Conservation (phyloP, 2,797 vertebrate genomes). For the Crocodylus rhombifer region DNA sequence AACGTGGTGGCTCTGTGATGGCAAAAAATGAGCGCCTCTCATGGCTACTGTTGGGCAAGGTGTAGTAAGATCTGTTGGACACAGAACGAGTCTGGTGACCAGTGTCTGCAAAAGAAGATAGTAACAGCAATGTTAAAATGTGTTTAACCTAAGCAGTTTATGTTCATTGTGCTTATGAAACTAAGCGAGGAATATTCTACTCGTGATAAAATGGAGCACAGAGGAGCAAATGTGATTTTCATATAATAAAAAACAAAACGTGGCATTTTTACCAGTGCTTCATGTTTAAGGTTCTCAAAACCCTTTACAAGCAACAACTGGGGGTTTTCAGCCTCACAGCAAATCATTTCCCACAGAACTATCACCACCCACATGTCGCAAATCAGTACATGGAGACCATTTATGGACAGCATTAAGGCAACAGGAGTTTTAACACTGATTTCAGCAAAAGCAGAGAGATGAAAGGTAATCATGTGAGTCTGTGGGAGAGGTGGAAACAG, state of each 20-base stretch:
- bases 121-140: neutral
- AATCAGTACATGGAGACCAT: conserved; percentile 55
- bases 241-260: neutral
- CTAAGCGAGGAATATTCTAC: neutral
- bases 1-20: conserved; percentile 88
- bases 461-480: conserved; percentile 10
- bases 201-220: neutral
- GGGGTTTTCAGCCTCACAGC: conserved; percentile 56
- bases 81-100: conserved; percentile 90
- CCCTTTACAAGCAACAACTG: conserved; percentile 62
- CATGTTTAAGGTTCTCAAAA: conserved; percentile 30
- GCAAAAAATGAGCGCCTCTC: conserved; percentile 87
- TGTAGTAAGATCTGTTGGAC: conserved; percentile 91
- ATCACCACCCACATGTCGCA: conserved; percentile 55
- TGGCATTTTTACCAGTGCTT: conserved; percentile 34
- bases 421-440: conserved; percentile 37
- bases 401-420: conserved; percentile 66
- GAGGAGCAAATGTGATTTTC: too few relatives aligned
- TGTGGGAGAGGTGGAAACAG: conserved; percentile 23
- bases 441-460: conserved; percentile 49
- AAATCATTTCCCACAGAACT: conserved; percentile 63
- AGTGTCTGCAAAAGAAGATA: conserved; percentile 83
- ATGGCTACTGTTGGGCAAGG: conserved; percentile 85
- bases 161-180: neutral
- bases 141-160: neutral